A percentile compares a stretch with the other conserved stretches of the same genome.
Evolutionary conservation across 1,140 invertebrate genomes (phyloP).

Genomic region (Antheraea pernyi): DNA sequence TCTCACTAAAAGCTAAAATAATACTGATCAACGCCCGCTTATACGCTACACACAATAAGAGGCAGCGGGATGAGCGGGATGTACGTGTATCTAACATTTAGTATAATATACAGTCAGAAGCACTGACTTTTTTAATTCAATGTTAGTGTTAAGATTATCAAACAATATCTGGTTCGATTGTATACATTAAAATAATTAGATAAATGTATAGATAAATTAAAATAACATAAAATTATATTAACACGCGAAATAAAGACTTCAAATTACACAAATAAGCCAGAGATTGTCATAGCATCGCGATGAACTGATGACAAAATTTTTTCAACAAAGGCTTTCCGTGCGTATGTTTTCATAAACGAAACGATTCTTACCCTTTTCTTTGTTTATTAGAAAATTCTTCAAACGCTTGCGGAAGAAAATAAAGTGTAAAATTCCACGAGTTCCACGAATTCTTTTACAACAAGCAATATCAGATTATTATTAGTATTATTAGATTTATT

Average conservation of each 20-base stretch:
- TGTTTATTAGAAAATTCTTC: constrained; percentile 8
- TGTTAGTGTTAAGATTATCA: background rate
- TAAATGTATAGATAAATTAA: background rate
- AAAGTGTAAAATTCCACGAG: background rate
- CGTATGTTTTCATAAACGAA: constrained; percentile 28
- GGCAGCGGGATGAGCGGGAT: constrained; percentile 17
- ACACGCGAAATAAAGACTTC: constrained; percentile 37
- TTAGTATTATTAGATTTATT: too few species aligned
- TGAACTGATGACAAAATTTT: constrained; percentile 34
- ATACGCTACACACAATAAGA: constrained; percentile 25
- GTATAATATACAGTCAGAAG: background rate
- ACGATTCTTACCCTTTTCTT: constrained; percentile 4
- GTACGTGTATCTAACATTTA: too few species aligned
- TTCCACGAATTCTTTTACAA: background rate
- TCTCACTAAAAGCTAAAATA: constrained; percentile 44
- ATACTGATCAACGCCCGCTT: constrained; percentile 49
- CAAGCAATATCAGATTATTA: too few species aligned
- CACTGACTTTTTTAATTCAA: constrained; percentile 28
- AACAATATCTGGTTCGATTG: background rate
- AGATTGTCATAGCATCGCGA: constrained; percentile 24
- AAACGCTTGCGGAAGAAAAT: background rate
- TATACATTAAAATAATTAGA: background rate
- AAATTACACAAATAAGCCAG: constrained; percentile 41
- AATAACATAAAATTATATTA: constrained; percentile 24
- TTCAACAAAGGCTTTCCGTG: constrained; percentile 13